These are phyloP conservation scores for Enteromius anoplus DNA, from an alignment of 2,797 vertebrate genomes.

Conservation along the genomic window DNA sequence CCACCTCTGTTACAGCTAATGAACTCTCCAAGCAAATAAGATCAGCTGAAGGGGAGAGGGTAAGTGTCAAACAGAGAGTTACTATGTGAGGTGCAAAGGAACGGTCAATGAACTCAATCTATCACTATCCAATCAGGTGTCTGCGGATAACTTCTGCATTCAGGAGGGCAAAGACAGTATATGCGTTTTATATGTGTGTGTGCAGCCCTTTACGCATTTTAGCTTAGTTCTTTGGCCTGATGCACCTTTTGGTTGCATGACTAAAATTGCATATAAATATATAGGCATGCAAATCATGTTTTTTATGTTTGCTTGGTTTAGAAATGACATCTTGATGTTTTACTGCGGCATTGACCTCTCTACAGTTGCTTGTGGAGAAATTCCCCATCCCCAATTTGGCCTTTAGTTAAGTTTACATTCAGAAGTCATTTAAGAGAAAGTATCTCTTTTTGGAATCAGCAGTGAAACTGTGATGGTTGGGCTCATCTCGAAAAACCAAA, in stretches of 20 bases:
- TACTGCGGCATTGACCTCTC: neutral
- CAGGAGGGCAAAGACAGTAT: neutral
- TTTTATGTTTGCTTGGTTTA: neutral
- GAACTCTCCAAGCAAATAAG: conserved; percentile 72
- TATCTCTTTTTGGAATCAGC: neutral
- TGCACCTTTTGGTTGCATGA: neutral
- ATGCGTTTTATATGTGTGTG: neutral
- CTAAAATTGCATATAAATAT: neutral
- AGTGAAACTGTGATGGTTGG: conserved; percentile 23
- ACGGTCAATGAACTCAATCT: conserved; percentile 55
- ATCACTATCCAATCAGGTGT: conserved; percentile 32
- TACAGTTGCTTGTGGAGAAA: neutral
- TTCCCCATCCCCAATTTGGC: neutral
- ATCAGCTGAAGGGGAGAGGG: conserved; percentile 68
- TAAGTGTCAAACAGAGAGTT: conserved; percentile 73
- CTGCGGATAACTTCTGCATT: neutral
- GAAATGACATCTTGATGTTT: neutral
- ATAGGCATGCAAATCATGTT: neutral
- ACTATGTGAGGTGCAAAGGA: conserved; percentile 46
- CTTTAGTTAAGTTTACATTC: conserved; percentile 8
- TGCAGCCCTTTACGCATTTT: neutral
- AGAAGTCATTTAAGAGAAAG: conserved; percentile 9
- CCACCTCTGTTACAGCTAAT: conserved; percentile 63
- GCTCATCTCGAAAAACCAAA: conserved; percentile 30
- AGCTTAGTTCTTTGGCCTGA: neutral